phyloP scores from a whole-genome alignment of 2,797 vertebrate genomes.

The Cirrhinus mrigala region DNA sequence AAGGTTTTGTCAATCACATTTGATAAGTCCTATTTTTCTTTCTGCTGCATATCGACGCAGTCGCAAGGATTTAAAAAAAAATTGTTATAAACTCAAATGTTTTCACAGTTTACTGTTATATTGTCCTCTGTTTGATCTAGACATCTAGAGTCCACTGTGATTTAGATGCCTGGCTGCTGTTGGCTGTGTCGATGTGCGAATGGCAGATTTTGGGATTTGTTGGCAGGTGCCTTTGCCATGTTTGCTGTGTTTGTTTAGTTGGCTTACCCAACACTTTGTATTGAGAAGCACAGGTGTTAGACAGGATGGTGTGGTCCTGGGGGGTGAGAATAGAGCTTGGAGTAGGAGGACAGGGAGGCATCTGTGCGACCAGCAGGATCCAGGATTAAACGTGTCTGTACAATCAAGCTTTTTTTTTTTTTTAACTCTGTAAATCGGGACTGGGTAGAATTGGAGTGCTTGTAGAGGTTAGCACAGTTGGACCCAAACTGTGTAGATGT shows the following conservation, averaged over 20 bases:
- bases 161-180: conserved; percentile 53
- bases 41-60: no score
- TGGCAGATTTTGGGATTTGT: conserved; percentile 59
- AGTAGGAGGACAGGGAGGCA: conserved; percentile 4
- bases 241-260: conserved; percentile 24
- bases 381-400: conserved; percentile 35
- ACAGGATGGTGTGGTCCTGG: conserved; percentile 51
- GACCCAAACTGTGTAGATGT: not conserved
- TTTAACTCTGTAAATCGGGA: not conserved
- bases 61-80: not conserved
- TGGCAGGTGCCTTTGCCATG: conserved; percentile 60
- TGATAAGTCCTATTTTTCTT: not conserved
- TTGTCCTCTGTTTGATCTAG: not conserved
- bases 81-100: not conserved
- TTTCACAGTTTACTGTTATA: not conserved
- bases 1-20: not conserved
- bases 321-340: conserved; percentile 41
- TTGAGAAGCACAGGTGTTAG: conserved; percentile 66
- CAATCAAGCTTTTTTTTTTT: conserved; percentile 27
- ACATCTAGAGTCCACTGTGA: not conserved
- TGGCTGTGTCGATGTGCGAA: conserved; percentile 54
- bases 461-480: not conserved
- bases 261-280: conserved; percentile 24
- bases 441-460: not conserved
- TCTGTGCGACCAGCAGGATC: conserved; percentile 38